Evolutionary conservation across 2,113 vertebrate species (phyloP).

Genomic region (Camarhynchus parvulus): DNA sequence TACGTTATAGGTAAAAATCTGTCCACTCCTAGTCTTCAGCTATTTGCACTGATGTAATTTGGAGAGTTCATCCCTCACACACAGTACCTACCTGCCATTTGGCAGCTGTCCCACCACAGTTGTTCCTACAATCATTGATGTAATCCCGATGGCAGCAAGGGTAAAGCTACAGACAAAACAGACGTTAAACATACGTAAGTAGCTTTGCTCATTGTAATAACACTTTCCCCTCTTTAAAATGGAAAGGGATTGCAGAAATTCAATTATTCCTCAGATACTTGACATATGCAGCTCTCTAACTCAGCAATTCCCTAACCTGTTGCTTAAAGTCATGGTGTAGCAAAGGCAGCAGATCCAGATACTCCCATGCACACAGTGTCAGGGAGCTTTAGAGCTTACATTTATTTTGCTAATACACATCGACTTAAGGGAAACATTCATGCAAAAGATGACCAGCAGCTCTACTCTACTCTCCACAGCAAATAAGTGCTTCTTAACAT

Average conservation of each 20-base stretch:
- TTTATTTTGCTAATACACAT: background rate
- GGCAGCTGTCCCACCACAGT: constrained; percentile 86
- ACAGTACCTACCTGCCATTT: constrained; percentile 80
- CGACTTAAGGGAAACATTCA: background rate
- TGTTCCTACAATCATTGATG: constrained; percentile 87
- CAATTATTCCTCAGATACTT: background rate
- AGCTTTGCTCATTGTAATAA: background rate
- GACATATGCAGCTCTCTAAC: background rate
- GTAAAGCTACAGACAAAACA: constrained; percentile 78
- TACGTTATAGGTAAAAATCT: background rate
- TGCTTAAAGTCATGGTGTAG: background rate
- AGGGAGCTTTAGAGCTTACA: background rate
- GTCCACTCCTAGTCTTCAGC: background rate
- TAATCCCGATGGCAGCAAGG: constrained; percentile 86
- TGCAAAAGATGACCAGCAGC: background rate
- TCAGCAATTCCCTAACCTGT: background rate
- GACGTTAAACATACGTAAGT: background rate
- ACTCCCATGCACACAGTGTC: background rate
- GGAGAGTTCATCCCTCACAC: background rate
- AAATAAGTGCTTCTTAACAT: background rate
- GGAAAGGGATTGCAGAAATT: background rate
- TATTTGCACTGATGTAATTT: background rate
- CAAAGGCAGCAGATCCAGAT: background rate
- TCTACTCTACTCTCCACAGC: background rate
- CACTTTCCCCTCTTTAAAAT: background rate